phyloP scores from a whole-genome alignment of 2,113 vertebrate species.

The Emydura subglobosa region DNA sequence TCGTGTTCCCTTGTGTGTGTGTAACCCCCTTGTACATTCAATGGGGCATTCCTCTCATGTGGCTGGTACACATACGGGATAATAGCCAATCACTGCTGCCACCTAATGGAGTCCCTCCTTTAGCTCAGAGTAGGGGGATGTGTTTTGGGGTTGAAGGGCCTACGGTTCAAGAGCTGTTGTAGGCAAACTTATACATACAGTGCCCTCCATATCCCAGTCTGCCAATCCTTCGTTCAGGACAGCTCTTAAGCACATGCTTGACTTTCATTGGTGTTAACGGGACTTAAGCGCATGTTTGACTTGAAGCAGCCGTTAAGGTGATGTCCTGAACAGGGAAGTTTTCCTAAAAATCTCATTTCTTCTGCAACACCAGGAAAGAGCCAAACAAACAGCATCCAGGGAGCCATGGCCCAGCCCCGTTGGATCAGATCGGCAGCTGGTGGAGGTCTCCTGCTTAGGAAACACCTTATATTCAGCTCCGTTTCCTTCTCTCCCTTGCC shows the following conservation, averaged over 20 bases:
- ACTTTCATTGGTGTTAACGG: not conserved
- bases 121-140: not conserved
- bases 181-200: not conserved
- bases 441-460: not conserved
- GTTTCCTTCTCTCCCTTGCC: not conserved
- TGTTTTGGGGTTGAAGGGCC: not conserved
- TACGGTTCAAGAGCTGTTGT: not conserved
- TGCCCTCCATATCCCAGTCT: not conserved
- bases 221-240: not conserved
- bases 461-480: rapidly evolving
- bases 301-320: not conserved
- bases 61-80: not conserved
- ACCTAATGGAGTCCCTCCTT: not conserved
- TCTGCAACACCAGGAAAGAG: not conserved
- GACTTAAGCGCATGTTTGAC: not conserved
- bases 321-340: not conserved
- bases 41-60: not conserved
- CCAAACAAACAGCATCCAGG: not conserved
- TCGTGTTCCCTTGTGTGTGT: not conserved
- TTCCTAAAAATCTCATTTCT: rapidly evolving
- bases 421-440: not conserved
- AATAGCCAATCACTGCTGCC: not conserved
- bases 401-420: rapidly evolving
- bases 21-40: not conserved
- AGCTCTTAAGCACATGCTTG: not conserved